Evolutionary conservation across 2,113 vertebrate species (phyloP).

Genomic region (Callaeas wilsoni): DNA sequence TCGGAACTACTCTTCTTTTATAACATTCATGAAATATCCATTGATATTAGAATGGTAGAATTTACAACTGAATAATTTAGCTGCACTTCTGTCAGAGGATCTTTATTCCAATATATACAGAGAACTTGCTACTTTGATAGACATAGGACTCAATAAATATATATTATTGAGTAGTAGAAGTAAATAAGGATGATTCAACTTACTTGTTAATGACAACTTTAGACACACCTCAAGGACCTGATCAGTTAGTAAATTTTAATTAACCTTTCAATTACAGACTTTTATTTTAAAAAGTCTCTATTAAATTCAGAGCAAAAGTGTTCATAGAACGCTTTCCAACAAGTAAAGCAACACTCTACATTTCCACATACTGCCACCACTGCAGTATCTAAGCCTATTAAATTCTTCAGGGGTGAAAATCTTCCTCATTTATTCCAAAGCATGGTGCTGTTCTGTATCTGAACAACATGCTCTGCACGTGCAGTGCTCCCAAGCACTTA

Average conservation of each 20-base stretch:
- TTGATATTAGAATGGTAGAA: not conserved
- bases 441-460: not conserved
- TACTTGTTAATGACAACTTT: not conserved
- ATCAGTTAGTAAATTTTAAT: not conserved
- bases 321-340: not conserved
- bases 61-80: not conserved
- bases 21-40: not conserved
- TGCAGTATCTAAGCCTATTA: not conserved
- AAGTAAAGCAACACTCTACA: not conserved
- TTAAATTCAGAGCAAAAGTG: not conserved
- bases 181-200: not conserved
- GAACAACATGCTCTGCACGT: not conserved
- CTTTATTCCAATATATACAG: not conserved
- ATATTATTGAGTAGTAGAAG: not conserved
- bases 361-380: not conserved
- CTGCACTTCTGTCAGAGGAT: not conserved
- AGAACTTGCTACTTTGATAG: not conserved
- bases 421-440: not conserved
- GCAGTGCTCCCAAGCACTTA: not conserved
- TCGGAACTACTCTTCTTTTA: not conserved
- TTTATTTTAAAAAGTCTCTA: not conserved
- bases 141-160: not conserved
- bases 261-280: not conserved
- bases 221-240: not conserved
- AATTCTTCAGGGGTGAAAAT: not conserved